phyloP scores from a whole-genome alignment of 1,140 invertebrate species.

The Pseudomyrmex sp. region DNA sequence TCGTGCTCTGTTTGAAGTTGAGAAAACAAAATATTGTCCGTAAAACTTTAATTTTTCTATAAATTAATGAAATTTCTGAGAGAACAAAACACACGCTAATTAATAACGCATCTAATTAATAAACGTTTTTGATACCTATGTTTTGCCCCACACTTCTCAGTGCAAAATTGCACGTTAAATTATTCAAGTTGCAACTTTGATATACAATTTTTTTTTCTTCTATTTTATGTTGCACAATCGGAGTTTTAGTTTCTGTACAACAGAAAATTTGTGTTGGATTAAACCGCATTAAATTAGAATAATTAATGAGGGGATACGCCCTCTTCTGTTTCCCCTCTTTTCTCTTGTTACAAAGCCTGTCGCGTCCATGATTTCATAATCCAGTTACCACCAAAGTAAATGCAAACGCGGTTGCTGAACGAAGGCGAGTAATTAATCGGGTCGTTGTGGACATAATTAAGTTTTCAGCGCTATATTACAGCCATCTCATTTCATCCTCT shows the following conservation, averaged over 20 bases:
- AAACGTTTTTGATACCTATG: no score
- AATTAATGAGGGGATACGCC: conserved; percentile 15
- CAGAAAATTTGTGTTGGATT: not conserved
- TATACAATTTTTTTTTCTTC: not conserved
- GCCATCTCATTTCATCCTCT: conserved; percentile 20
- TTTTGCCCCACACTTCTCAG: no score
- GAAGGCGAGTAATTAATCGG: conserved; percentile 44
- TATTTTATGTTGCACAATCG: not conserved
- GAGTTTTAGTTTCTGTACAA: not conserved
- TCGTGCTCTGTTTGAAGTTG: no score
- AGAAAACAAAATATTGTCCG: no score
- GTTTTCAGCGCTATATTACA: conserved; percentile 25
- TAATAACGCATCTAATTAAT: not conserved
- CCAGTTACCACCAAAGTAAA: conserved; percentile 45
- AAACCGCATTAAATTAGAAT: conserved; percentile 25
- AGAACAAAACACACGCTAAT: not conserved
- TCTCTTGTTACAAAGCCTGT: conserved; percentile 10
- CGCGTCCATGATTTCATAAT: conserved; percentile 33
- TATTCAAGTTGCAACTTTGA: not conserved
- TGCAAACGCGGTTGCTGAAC: conserved; percentile 39
- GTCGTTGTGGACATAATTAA: conserved; percentile 48
- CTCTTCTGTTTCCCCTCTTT: not conserved
- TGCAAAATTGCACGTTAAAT: not conserved
- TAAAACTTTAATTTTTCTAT: no score
- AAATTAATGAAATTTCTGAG: no score